These are phyloP conservation scores for Cactoblastis cactorum DNA, from an alignment of 2,888 invertebrate species.

Conservation along the genomic window DNA sequence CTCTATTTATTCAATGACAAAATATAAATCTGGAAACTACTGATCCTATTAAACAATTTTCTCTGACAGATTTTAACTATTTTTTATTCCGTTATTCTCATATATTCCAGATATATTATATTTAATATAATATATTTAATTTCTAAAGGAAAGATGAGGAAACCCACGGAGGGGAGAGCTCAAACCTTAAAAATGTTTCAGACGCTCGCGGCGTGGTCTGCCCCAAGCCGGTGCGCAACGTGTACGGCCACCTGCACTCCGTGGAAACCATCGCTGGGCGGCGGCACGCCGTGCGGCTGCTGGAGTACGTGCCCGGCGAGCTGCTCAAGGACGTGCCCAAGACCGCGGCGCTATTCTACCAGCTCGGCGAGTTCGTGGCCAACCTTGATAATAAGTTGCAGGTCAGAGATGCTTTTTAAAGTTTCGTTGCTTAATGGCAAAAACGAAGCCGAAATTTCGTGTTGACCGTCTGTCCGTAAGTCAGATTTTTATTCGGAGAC, in stretches of 20 bases:
- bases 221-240: slow-evolving; percentile 85
- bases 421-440: neutral
- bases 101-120: too few relatives aligned
- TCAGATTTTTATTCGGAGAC: too few relatives aligned
- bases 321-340: slow-evolving; percentile 81
- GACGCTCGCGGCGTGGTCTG: slow-evolving; percentile 81
- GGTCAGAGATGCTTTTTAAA: slow-evolving; percentile 57
- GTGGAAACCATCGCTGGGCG: slow-evolving; percentile 68
- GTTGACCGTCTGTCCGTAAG: too few relatives aligned
- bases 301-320: slow-evolving; percentile 87
- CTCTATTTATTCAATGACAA: too few relatives aligned
- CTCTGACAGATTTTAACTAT: too few relatives aligned
- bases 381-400: slow-evolving; percentile 83
- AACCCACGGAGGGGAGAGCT: too few relatives aligned
- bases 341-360: slow-evolving; percentile 81
- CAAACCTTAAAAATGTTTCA: slow-evolving; percentile 46
- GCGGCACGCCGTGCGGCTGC: slow-evolving; percentile 84
- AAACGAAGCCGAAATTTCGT: too few relatives aligned
- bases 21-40: too few relatives aligned
- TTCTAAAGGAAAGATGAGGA: too few relatives aligned
- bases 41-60: too few relatives aligned
- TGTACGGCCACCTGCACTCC: slow-evolving; percentile 82
- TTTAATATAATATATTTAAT: too few relatives aligned
- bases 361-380: slow-evolving; percentile 86
- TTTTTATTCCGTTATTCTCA: too few relatives aligned